Conservation (phyloP, 2,797 vertebrate genomes). For the Tapirus indicus region DNA sequence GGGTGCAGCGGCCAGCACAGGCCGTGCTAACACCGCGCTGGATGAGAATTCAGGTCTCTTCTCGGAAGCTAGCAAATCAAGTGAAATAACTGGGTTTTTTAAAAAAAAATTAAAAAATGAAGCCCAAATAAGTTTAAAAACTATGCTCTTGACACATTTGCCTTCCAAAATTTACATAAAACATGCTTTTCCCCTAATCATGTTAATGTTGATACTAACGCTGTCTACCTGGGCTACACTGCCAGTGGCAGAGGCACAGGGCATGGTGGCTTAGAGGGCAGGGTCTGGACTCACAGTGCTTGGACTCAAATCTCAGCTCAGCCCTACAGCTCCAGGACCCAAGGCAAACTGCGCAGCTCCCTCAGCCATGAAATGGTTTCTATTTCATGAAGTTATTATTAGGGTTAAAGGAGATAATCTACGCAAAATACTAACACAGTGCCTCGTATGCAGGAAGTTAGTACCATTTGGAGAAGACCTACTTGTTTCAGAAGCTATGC, state of each 20-base stretch:
- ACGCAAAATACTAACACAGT: not conserved
- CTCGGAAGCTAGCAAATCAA: constrained; percentile 79
- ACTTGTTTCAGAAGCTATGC: not conserved
- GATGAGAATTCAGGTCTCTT: constrained; percentile 78
- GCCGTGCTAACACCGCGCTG: constrained; percentile 82
- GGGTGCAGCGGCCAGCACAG: constrained; percentile 84
- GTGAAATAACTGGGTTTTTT: constrained; percentile 71
- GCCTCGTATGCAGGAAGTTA: not conserved
- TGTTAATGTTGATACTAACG: not conserved
- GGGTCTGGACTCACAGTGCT: not conserved
- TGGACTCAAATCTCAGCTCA: not conserved
- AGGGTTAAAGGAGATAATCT: constrained; percentile 18
- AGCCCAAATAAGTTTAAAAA: constrained; percentile 72
- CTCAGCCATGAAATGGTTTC: not conserved
- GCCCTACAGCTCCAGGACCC: not conserved
- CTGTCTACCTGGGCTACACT: not conserved
- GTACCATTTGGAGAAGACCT: not conserved
- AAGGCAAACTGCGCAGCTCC: not conserved
- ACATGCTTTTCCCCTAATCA: not conserved
- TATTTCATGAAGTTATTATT: constrained; percentile 27
- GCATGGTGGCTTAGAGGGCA: accelerated
- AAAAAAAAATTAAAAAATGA: constrained; percentile 72
- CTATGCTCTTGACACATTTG: constrained; percentile 68
- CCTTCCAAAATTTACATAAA: constrained; percentile 79
- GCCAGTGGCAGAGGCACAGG: not conserved